These are phyloP conservation scores for Dendrolimus kikuchii DNA, from an alignment of 1,140 invertebrate species.

Conservation along the genomic window DNA sequence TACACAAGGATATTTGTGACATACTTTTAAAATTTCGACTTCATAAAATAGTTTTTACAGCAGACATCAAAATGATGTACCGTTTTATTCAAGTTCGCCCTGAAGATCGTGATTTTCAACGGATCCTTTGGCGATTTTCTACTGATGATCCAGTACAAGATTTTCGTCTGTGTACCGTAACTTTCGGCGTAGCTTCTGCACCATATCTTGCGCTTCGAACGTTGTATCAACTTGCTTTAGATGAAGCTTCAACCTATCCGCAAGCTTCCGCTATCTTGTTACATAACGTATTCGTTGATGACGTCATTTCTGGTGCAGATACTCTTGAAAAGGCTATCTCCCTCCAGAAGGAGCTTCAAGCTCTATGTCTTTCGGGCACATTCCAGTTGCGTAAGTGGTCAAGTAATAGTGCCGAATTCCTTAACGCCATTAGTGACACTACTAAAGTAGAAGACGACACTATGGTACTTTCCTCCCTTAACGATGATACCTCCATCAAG, in stretches of 20 bases:
- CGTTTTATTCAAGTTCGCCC: slow-evolving; percentile 27
- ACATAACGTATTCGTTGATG: slow-evolving; percentile 4
- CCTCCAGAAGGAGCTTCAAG: not conserved
- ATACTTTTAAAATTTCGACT: slow-evolving; percentile 32
- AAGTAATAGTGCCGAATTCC: slow-evolving; percentile 1
- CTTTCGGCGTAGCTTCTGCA: slow-evolving; percentile 5
- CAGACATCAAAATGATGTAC: slow-evolving; percentile 48
- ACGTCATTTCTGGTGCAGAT: slow-evolving; percentile 2
- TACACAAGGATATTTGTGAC: slow-evolving; percentile 35
- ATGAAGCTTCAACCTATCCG: not conserved
- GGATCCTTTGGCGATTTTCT: slow-evolving; percentile 32
- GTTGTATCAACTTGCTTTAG: not conserved
- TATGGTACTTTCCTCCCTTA: not conserved
- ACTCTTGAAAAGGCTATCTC: not conserved
- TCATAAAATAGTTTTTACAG: slow-evolving; percentile 20
- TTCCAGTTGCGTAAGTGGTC: slow-evolving; percentile 9
- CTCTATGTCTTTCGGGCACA: not conserved
- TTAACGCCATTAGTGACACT: not conserved
- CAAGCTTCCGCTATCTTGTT: not conserved
- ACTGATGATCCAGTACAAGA: slow-evolving; percentile 2
- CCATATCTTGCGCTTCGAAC: slow-evolving; percentile 4
- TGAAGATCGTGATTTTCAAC: slow-evolving; percentile 28
- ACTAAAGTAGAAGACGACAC: too few relatives aligned
- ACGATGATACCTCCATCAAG: not conserved
- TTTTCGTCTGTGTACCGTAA: slow-evolving; percentile 5